phyloP scores from a whole-genome alignment of 1,140 invertebrate species.

The Hydropsyche tenuis region DNA sequence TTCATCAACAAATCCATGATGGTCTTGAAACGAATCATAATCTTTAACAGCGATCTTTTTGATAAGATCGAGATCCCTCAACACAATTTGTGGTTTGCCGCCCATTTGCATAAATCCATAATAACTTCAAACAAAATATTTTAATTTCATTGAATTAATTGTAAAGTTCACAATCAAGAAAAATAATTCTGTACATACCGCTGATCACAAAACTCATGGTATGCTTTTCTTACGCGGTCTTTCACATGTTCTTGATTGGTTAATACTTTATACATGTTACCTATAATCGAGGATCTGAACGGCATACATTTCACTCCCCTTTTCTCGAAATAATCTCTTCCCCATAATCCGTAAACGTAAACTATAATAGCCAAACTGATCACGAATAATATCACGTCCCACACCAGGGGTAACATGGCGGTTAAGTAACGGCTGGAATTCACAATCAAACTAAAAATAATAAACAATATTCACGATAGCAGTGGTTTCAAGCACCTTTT shows the following conservation, averaged over 20 bases:
- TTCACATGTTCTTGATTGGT: conserved; percentile 17
- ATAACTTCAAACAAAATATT: background rate
- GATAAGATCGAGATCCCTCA: conserved; percentile 17
- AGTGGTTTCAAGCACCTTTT: too few species aligned
- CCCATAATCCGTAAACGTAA: conserved; percentile 2
- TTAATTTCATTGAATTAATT: background rate
- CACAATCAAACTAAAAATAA: too few species aligned
- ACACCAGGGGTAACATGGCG: background rate
- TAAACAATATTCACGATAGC: too few species aligned
- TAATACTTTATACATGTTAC: conserved; percentile 6
- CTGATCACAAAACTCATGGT: background rate
- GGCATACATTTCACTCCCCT: conserved; percentile 24
- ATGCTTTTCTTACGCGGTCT: background rate
- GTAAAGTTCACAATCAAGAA: background rate
- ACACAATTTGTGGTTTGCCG: conserved; percentile 7
- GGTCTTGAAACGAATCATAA: conserved; percentile 66
- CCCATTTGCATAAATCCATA: conserved; percentile 17
- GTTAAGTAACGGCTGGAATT: background rate
- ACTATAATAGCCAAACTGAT: background rate
- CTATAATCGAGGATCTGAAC: background rate
- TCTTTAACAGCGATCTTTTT: conserved; percentile 63
- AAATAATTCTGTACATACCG: background rate
- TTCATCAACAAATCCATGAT: conserved; percentile 54
- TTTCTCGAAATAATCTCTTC: conserved; percentile 10
- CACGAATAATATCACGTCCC: background rate